Base-by-base conservation (phyloP, 2,797 vertebrate genomes). In the Coreius guichenoti region DNA sequence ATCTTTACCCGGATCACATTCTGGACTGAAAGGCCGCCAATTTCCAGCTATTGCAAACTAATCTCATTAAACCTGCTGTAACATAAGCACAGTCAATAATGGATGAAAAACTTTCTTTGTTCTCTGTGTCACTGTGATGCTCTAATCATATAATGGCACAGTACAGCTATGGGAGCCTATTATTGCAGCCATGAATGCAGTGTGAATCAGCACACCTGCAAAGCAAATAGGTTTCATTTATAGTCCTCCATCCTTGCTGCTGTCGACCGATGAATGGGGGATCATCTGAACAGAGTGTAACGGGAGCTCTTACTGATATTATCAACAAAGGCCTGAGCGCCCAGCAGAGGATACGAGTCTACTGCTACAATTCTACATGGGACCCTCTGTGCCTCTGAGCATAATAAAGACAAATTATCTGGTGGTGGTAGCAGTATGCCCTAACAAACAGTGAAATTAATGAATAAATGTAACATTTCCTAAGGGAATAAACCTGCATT, bases 331-430 rank as follows among this genome's bases (percentile, higher is more conserved):
- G 82, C 83, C 76, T 73, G 31, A 43, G 78, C 87, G 87, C 86
- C 91, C 84, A 83, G 74, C 14, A 54, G 51, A 90, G 89, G 83
- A 90, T 78, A 86, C 91, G 91, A 94, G 89, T 92, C 93, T 86
- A 89, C 91, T 87, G 56, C 90, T 83, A 12, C 81, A 29, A 75
- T 87, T 90, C 91, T 86, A 8, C 78, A 65, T 11, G 84, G 84
- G 92, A 89, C 91, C 88, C 91, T 91, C 92, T 86, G 90, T 88
- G 91, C 82, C 87, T 92, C 87, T 83, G 80, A 84, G 88, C 65
- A 75, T 88, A 92, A 93, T 93, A 92, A 93, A 93, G 92, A 92
- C 87, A 87, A 92, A 43, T 43, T 90, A 93, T 91, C 82, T 82
- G 87, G 84, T 90, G 68, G 26, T 78, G 39, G 83, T 12, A 61